These are phyloP conservation scores for Parnassius glacialis DNA, from an alignment of 2,888 invertebrate genomes.

Conservation along the genomic window DNA sequence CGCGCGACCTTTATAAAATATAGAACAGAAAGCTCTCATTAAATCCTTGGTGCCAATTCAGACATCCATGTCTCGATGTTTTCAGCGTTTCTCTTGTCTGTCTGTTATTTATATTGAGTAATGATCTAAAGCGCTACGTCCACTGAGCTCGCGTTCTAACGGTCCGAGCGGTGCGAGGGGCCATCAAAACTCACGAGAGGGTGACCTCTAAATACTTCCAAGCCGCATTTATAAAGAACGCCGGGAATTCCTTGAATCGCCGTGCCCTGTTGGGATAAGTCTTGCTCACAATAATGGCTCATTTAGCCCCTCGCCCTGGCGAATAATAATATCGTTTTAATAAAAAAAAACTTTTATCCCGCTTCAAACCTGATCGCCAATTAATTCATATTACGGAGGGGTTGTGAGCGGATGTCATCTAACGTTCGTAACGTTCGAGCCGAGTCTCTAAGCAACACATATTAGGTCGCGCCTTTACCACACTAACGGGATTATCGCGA, in stretches of 20 bases:
- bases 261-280: slow-evolving; percentile 25
- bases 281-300: slow-evolving; percentile 28
- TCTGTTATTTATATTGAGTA: slow-evolving; percentile 1
- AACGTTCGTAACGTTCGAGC: slow-evolving; percentile 39
- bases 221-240: slow-evolving; percentile 23
- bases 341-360: slow-evolving; percentile 22
- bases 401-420: slow-evolving; percentile 42
- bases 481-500: too few species aligned
- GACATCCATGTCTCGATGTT: too few species aligned
- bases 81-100: neutral
- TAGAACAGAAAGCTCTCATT: too few species aligned
- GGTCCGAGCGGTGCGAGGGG: slow-evolving; percentile 12
- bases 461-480: neutral
- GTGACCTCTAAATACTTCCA: slow-evolving; percentile 28
- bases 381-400: slow-evolving; percentile 46
- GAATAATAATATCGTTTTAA: slow-evolving; percentile 30
- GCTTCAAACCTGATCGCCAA: slow-evolving; percentile 47
- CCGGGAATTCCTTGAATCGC: slow-evolving; percentile 19
- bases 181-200: slow-evolving; percentile 14
- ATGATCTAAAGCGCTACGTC: neutral
- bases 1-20: too few species aligned
- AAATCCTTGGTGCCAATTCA: too few species aligned
- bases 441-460: neutral
- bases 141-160: slow-evolving; percentile 12
- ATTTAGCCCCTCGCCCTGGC: slow-evolving; percentile 28